Evolutionary conservation across 2,113 vertebrate genomes (phyloP), one percentile per base, ranked within the genome.

Genomic region (Syrmaticus mikado): DNA sequence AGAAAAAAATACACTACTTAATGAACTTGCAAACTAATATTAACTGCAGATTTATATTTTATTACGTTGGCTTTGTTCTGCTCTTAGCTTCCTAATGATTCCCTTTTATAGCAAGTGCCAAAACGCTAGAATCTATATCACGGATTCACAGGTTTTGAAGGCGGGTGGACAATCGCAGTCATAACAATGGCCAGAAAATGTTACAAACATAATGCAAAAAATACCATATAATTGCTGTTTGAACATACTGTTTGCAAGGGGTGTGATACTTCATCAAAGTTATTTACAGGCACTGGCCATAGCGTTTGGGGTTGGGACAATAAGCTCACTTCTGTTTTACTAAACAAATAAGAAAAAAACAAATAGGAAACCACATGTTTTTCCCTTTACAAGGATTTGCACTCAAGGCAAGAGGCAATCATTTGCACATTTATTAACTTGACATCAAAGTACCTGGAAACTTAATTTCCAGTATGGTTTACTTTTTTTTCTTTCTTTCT

Each of bases 21-120:
- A 94, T 95, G 85, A 97, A 89, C 91, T 87, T 38, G 30, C 82
- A 95, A 96, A 94, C 84, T 90, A 87, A 91, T 90, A 96, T 78
- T 94, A 95, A 92, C 88, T 76, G 81, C 79, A 94, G 67, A 89
- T 93, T 95, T 76, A 60, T 94, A 57, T 90, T 93, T 90, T 93
- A 95, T 92, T 91, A 92, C 13, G 1, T 77, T 84, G 93, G 92
- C 79, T 93, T 92, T 67, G 40, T 58, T 87, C 81, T 85, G 71
- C 46, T 88, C 53, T 78, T 91, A 79, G 89, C 73, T 87, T 90
- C 72, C 78, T 84, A 57, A 72, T 58, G 12, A 94, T 73, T 94
- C 64, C 64, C 43, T 86, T 95, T 53, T 46, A 87, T 2, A 92
- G 85, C 41, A 43, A 74, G 50, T 57, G 72, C 83, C 87, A 96